These are phyloP conservation scores for Meliscaeva auricollis DNA, from an alignment of 2,888 invertebrate genomes.

Conservation along the genomic window DNA sequence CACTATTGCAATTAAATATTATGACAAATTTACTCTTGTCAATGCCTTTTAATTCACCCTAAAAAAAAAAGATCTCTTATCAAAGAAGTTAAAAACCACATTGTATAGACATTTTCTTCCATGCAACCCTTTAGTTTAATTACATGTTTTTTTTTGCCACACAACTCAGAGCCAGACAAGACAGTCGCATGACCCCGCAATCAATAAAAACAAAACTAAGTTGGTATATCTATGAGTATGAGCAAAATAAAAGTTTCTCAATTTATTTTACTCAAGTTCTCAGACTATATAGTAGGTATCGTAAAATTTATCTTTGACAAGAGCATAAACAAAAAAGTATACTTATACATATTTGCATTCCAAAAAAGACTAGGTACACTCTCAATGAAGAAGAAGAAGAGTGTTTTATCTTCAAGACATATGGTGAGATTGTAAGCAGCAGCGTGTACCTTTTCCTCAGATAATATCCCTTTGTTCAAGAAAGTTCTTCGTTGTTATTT, in stretches of 20 bases:
- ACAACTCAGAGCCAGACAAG: background rate
- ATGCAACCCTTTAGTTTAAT: slow-evolving; percentile 10
- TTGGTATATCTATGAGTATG: background rate
- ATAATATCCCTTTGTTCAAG: slow-evolving; percentile 58
- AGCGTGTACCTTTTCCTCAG: slow-evolving; percentile 43
- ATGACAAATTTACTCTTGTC: too few species aligned
- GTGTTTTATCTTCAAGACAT: slow-evolving; percentile 66
- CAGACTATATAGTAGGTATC: slow-evolving; percentile 20
- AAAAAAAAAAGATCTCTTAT: too few species aligned
- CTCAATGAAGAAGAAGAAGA: slow-evolving; percentile 30
- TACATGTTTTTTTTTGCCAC: background rate
- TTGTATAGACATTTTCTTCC: background rate
- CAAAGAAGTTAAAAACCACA: too few species aligned
- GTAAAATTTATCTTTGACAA: slow-evolving; percentile 72
- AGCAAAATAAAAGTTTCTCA: slow-evolving; percentile 58
- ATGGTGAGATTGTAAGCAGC: slow-evolving; percentile 59
- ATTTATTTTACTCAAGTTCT: slow-evolving; percentile 54
- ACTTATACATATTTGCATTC: slow-evolving; percentile 36
- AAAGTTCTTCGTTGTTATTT: slow-evolving; percentile 63
- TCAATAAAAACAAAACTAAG: slow-evolving; percentile 48
- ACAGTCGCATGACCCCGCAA: slow-evolving; percentile 42
- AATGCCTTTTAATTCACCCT: too few species aligned
- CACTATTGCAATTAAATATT: too few species aligned
- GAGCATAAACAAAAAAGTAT: slow-evolving; percentile 66
- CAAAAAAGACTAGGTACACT: slow-evolving; percentile 21